Base-by-base conservation (phyloP, 2,113 vertebrate species). In the Eubucco bourcierii region DNA sequence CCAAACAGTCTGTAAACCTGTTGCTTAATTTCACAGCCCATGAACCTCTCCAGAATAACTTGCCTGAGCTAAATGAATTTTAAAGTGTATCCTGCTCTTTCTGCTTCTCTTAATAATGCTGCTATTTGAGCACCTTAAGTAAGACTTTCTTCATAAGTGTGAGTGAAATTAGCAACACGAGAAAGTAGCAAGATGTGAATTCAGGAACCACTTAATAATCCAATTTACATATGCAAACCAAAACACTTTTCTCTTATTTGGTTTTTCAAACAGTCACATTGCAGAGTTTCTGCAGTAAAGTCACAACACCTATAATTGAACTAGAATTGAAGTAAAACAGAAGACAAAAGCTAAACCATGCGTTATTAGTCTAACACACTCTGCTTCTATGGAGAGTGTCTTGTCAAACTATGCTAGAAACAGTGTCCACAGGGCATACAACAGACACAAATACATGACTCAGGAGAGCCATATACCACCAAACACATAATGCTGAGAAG, bases 401-500 rank as follows among this genome's bases (percentile, higher is more conserved):
- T 20, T 68, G 44, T 18, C 4, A 2, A 68, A 58, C 58, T 58
- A 11, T 52, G 12, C 13, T 24, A 31, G 41, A 41, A 92, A 28
- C 65, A 31, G 21, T 1, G 4, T 61, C 80, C 61, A 66, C 9
- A 7, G 15, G 34, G 31, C 37, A 81, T 1, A 11, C 8, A 79
- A 47, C 16, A 31, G 78, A 58, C 44, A 82, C 19, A 33, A 71
- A 86, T 66, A 4, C 5, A 17, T 1, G 1, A 72, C 58, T 75
- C 63, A 28, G 37, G 29, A 77, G n/a, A 83, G 14, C 21, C 5
- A 5, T 5, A 3, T 1, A 3, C 12, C 46, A 64, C 15, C 31
- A 50, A 18, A 19, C 9, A 28, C 17, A 3, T 0, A 14, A 25
- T 0, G 1, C 47, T 25, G 18, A 58, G 12, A 34, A 73, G 15